Base-by-base conservation (phyloP, 23 tunicate genomes). In the Pegea sp. region DNA sequence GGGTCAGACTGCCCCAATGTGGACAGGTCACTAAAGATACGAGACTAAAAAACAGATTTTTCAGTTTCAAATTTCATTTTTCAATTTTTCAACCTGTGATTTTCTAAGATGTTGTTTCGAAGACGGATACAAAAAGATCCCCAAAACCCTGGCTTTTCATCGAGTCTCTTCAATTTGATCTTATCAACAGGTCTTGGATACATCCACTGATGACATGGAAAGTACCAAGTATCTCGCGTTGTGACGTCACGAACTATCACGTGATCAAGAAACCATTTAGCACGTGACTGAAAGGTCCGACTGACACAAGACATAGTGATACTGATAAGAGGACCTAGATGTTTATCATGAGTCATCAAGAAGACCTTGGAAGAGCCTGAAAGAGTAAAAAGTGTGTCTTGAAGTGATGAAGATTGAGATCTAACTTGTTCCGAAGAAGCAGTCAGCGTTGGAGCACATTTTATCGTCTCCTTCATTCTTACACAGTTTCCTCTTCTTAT, bases 331-430 rank as follows among this genome's bases (percentile, higher is more conserved):
- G 79, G 62, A 3, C 93, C 93, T 6, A 64, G 67, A 42, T 56
- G 66, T 44, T 61, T 56, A 11, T 60, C 53, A 55, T 65, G 72
- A 5, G 93, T 71, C 3, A 66, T 55, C 2, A 80, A 61, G 55
- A 84, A 84, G n/a, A 71, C 64, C 43, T 73, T 63, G 21, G 69
- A 28, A 26, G 95, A 73, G 16, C 95, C 95, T 84, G 38, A 21
- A 43, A 48, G 51, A 16, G 5, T 24, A 51, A 51, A 29, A 21
- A n/a, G 58, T n/a, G n/a, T n/a, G n/a, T n/a, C n/a, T n/a, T 38
- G 46, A 38, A 38, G 46, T 38, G n/a, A 8, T 38, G 46, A 8
- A 38, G 46, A 38, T 8, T 16, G 46, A 38, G 46, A 16, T 38
- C 16, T 38, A 38, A 38, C 46, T 8, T 38, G 13, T n/a, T n/a